phyloP scores from a whole-genome alignment of 1,140 invertebrate genomes.

The Zaprionus camerounensis region DNA sequence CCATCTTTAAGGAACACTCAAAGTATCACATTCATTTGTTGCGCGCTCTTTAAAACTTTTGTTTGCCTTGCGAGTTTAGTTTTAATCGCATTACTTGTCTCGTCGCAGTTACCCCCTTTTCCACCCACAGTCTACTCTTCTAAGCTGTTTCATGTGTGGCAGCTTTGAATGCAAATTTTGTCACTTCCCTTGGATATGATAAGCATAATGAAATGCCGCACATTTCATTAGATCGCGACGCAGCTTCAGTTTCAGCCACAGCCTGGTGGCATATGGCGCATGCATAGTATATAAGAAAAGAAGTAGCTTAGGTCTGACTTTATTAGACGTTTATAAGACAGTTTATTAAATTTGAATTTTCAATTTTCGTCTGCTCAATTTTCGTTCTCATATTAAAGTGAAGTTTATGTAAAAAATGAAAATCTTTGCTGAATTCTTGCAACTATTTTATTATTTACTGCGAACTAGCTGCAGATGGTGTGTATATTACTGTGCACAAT shows the following conservation, averaged over 20 bases:
- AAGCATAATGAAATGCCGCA: conserved; percentile 18
- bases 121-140: not conserved
- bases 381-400: not conserved
- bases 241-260: not conserved
- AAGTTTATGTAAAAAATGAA: not conserved
- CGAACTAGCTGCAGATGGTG: too few species aligned
- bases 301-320: not conserved
- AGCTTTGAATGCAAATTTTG: conserved; percentile 46
- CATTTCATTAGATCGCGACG: conserved; percentile 2
- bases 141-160: conserved; percentile 22
- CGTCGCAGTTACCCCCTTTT: conserved; percentile 1
- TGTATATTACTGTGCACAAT: too few species aligned
- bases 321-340: conserved; percentile 9
- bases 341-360: conserved; percentile 5
- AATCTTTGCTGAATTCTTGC: not conserved
- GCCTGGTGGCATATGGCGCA: not conserved
- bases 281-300: not conserved
- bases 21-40: conserved; percentile 67
- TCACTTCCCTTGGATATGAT: conserved; percentile 7
- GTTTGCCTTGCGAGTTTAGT: conserved; percentile 58
- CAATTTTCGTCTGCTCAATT: not conserved
- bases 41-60: conserved; percentile 62
- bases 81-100: conserved; percentile 65
- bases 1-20: conserved; percentile 1
- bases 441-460: too few species aligned